phyloP scores from a whole-genome alignment of 2,888 invertebrate species.

The Blomia tropicalis region DNA sequence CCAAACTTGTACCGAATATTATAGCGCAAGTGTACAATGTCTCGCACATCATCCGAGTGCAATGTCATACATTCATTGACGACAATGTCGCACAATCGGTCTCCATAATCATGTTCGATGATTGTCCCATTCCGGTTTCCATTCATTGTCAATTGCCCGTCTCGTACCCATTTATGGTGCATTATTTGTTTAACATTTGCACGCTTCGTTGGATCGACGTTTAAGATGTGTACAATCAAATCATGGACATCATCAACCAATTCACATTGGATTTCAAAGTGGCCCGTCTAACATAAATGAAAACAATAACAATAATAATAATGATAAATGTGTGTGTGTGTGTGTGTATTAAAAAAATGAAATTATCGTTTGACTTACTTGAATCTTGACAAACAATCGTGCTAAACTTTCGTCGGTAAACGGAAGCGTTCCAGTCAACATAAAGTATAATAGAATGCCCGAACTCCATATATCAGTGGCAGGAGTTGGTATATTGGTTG shows the following conservation, averaged over 20 bases:
- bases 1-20: slow-evolving; percentile 6
- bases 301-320: background rate
- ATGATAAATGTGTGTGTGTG: background rate
- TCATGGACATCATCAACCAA: background rate
- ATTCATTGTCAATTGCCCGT: background rate
- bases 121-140: background rate
- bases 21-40: background rate
- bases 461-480: slow-evolving; percentile 8
- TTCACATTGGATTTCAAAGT: background rate
- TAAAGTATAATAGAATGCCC: background rate
- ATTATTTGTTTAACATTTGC: slow-evolving; percentile 7
- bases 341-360: background rate
- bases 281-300: background rate
- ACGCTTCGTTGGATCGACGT: slow-evolving; percentile 3
- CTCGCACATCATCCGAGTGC: background rate
- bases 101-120: background rate
- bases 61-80: background rate
- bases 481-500: background rate
- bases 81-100: background rate
- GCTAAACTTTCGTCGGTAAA: background rate
- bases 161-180: background rate
- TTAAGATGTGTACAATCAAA: background rate
- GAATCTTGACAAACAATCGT: background rate
- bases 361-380: slow-evolving; percentile 1
- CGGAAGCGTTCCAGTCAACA: background rate